phyloP scores from a whole-genome alignment of 2,888 invertebrate species.

The Pachycephus smyrnensis region DNA sequence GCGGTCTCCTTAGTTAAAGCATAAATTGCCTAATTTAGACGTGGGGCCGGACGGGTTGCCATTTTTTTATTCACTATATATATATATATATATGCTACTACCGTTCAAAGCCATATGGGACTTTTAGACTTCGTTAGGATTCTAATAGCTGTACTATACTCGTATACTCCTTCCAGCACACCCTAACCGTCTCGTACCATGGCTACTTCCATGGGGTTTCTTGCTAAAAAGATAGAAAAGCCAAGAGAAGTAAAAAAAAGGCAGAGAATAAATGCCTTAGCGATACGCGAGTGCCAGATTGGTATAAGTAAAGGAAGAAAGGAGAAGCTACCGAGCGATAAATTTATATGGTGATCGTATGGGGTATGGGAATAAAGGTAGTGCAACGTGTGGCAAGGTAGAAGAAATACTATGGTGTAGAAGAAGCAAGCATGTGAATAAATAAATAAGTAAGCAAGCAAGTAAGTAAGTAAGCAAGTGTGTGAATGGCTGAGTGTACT shows the following conservation, averaged over 20 bases:
- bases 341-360: constrained; percentile 30
- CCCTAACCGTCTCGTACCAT: background rate
- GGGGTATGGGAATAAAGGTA: constrained; percentile 21
- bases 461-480: constrained; percentile 48
- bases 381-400: constrained; percentile 11
- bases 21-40: constrained; percentile 25
- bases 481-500: constrained; percentile 38
- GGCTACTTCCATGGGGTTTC: background rate
- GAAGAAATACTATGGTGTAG: constrained; percentile 1
- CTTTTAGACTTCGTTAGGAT: background rate
- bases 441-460: constrained; percentile 2
- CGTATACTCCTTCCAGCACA: background rate
- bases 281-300: constrained; percentile 11
- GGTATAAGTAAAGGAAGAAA: constrained; percentile 9
- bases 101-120: background rate
- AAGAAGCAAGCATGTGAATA: constrained; percentile 1
- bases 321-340: constrained; percentile 37
- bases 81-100: background rate
- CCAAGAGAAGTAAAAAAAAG: background rate
- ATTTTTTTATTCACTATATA: constrained; percentile 30
- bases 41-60: constrained; percentile 17
- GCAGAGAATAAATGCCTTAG: constrained; percentile 8
- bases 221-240: background rate
- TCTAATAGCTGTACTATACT: background rate
- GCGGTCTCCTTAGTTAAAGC: constrained; percentile 14